phyloP scores from a whole-genome alignment of 2,888 invertebrate species.

The Drosophila birchii region DNA sequence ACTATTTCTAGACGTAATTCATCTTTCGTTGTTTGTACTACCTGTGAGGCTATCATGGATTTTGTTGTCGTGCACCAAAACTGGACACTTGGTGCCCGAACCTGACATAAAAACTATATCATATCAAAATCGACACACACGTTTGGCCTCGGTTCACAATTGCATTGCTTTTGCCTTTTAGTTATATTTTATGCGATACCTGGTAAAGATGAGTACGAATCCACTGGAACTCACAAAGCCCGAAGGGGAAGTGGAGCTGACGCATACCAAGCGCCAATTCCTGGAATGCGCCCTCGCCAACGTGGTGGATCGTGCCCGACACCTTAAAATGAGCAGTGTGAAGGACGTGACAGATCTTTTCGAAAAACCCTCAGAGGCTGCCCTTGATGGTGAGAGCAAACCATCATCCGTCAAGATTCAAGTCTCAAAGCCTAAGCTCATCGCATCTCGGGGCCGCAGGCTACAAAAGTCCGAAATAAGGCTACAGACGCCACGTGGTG shows the following conservation, averaged over 20 bases:
- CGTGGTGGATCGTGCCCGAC: slow-evolving; percentile 51
- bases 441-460: neutral
- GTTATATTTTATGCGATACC: neutral
- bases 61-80: neutral
- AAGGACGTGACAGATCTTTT: neutral
- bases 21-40: neutral
- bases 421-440: neutral
- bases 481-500: neutral
- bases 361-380: neutral
- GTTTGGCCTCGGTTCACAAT: neutral
- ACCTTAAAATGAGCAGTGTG: slow-evolving; percentile 46
- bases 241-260: neutral
- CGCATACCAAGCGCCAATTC: neutral
- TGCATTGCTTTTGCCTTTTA: neutral
- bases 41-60: neutral
- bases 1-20: rapidly evolving
- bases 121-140: neutral
- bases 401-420: neutral
- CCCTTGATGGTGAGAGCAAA: neutral
- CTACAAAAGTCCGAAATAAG: neutral
- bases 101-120: neutral
- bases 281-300: slow-evolving; percentile 43
- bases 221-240: neutral
- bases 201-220: neutral
- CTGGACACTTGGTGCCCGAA: neutral